phyloP scores from a whole-genome alignment of 2,797 vertebrate species.

The Phoebastria nigripes region DNA sequence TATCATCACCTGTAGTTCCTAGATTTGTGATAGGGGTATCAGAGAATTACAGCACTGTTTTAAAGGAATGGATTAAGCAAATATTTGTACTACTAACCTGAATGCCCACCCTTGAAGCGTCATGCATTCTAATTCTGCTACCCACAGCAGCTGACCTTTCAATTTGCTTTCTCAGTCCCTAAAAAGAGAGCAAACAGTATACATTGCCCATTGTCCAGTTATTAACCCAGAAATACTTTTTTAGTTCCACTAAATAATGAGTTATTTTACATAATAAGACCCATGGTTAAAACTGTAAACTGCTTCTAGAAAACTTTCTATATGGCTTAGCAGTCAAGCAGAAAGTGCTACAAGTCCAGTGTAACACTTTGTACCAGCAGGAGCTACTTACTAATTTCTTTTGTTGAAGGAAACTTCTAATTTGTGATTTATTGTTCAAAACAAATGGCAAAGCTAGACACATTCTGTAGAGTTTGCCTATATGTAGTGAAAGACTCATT shows the following conservation, averaged over 20 bases:
- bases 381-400: background rate
- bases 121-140: background rate
- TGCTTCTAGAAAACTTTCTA: background rate
- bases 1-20: background rate
- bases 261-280: background rate
- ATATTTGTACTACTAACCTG: background rate
- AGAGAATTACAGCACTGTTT: background rate
- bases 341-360: background rate
- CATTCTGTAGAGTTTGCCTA: background rate
- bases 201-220: background rate
- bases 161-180: background rate
- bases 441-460: background rate
- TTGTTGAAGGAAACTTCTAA: background rate
- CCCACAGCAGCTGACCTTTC: background rate
- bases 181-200: background rate
- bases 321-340: background rate
- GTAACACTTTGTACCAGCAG: background rate
- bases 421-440: background rate
- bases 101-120: background rate
- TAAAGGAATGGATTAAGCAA: background rate
- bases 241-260: background rate
- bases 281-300: background rate
- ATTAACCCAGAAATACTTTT: background rate
- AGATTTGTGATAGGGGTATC: background rate
- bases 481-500: rapidly evolving